phyloP scores from a whole-genome alignment of 1,140 invertebrate genomes.

The Brachionus angularis region DNA sequence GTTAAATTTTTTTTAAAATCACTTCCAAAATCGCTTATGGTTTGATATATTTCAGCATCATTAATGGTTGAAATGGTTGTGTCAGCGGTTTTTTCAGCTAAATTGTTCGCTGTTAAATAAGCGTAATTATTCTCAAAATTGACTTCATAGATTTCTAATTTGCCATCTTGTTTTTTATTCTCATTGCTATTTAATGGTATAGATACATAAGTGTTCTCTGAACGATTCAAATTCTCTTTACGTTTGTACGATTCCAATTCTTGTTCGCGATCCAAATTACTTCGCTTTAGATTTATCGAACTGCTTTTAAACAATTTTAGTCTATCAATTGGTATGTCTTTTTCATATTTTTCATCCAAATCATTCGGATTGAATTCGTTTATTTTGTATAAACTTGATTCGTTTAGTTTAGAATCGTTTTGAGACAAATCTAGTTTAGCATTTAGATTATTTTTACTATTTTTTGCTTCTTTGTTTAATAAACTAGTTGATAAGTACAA shows the following conservation, averaged over 20 bases:
- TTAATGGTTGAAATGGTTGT: not conserved
- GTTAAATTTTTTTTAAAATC: slow-evolving; percentile 4
- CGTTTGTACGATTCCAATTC: not conserved
- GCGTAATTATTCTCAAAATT: slow-evolving; percentile 30
- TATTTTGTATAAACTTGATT: not conserved
- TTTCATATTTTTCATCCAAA: not conserved
- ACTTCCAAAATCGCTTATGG: slow-evolving; percentile 25
- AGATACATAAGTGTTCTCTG: slow-evolving; percentile 31
- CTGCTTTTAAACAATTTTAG: slow-evolving; percentile 11
- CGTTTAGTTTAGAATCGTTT: too few relatives aligned
- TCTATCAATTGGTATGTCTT: not conserved
- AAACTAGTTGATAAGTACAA: not conserved
- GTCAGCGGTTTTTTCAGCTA: not conserved
- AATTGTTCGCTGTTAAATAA: slow-evolving; percentile 24
- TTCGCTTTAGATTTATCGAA: not conserved
- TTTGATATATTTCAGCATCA: slow-evolving; percentile 19
- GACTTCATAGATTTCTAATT: slow-evolving; percentile 33
- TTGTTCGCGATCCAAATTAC: not conserved
- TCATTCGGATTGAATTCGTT: slow-evolving; percentile 34
- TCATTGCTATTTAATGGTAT: not conserved
- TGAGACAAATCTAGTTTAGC: slow-evolving; percentile 16
- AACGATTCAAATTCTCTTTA: slow-evolving; percentile 7
- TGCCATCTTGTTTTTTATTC: slow-evolving; percentile 4
- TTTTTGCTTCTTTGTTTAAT: not conserved
- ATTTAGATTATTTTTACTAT: not conserved